Evolutionary conservation across 2,797 vertebrate species (phyloP).

Genomic region (Fundulus diaphanus): DNA sequence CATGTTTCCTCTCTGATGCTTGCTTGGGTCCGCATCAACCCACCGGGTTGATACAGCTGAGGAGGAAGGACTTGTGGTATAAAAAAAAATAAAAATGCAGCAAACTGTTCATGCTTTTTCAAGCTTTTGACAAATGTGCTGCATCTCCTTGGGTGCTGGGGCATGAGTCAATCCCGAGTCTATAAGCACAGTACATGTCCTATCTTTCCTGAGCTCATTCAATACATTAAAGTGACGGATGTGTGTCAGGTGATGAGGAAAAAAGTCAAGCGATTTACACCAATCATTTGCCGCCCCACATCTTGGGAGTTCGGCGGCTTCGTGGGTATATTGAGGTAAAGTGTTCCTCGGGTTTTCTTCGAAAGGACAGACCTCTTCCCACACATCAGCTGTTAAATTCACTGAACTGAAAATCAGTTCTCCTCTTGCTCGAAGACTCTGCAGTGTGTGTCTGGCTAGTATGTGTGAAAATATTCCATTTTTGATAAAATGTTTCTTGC

Average conservation of each 20-base stretch:
- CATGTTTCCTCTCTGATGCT: conserved; percentile 27
- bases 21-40: conserved; percentile 19
- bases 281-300: conserved; percentile 59
- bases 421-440: conserved; percentile 56
- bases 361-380: conserved; percentile 66
- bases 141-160: conserved; percentile 36
- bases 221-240: conserved; percentile 67
- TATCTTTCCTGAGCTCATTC: conserved; percentile 42
- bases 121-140: conserved; percentile 35
- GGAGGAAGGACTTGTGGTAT: conserved; percentile 3
- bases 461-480: conserved; percentile 68
- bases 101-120: conserved; percentile 19
- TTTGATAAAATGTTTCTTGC: conserved; percentile 49
- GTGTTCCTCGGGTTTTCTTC: conserved; percentile 52
- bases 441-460: conserved; percentile 44
- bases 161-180: conserved; percentile 68
- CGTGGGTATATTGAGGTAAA: conserved; percentile 49
- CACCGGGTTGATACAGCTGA: conserved; percentile 20
- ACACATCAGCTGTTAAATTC: conserved; percentile 72
- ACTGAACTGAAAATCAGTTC: conserved; percentile 53
- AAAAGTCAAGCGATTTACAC: conserved; percentile 60
- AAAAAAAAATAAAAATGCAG: conserved; percentile 16
- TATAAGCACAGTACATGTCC: conserved; percentile 47
- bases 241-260: conserved; percentile 58
- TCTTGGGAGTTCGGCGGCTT: conserved; percentile 58